Conservation (phyloP, 2,888 invertebrate genomes). For the Coleophora flavipennella region DNA sequence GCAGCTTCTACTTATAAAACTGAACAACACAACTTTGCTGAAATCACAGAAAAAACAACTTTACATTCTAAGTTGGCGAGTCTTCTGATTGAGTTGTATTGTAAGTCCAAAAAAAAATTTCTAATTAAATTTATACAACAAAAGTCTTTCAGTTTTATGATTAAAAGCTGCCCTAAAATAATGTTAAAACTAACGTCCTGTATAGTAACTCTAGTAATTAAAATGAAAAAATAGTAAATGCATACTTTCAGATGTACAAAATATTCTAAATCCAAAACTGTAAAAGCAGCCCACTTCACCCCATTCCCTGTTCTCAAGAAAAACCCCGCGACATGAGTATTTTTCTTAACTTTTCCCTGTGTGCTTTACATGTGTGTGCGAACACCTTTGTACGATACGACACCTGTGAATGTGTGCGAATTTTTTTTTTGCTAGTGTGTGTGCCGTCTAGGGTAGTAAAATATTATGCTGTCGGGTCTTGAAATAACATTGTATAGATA, state of each 20-base stretch:
- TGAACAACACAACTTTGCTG: no score
- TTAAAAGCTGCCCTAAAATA: no score
- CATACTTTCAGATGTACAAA: not conserved
- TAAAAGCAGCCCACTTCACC: constrained; percentile 26
- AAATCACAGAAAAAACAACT: no score
- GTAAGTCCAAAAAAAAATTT: no score
- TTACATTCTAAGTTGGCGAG: no score
- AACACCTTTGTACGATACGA: not conserved
- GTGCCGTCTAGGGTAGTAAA: constrained; percentile 61
- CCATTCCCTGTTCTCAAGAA: constrained; percentile 40
- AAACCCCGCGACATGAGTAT: constrained; percentile 63
- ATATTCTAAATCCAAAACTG: constrained; percentile 1
- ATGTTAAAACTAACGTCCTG: no score
- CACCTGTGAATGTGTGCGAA: constrained; percentile 11
- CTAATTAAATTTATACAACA: no score
- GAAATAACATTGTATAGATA: constrained; percentile 74
- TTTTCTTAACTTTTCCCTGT: constrained; percentile 50
- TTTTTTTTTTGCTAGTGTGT: constrained; percentile 12
- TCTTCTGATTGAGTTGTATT: no score
- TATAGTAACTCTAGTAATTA: no score
- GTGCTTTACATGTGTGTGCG: constrained; percentile 23
- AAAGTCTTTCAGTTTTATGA: no score
- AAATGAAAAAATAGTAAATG: no score
- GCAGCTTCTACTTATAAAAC: no score
- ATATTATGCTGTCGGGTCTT: constrained; percentile 71